Conservation (phyloP, 2,888 invertebrate genomes). For the Latrodectus hesperus region DNA sequence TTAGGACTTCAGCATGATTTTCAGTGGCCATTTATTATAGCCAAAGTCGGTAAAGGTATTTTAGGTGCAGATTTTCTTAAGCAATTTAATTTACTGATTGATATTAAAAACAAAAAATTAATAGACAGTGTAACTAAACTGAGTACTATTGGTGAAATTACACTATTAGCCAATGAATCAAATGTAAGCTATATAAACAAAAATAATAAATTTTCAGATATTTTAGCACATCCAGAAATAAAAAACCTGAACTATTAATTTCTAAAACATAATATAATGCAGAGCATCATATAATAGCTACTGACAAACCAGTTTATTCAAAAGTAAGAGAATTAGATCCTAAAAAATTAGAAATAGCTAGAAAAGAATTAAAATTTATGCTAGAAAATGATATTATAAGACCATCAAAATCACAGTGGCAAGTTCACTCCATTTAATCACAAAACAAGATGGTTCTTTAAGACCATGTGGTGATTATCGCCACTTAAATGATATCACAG, state of each 20-base stretch:
- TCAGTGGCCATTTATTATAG: no score
- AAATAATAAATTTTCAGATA: no score
- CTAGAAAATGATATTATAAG: neutral
- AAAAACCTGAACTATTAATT: no score
- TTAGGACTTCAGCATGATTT: no score
- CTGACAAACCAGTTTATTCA: no score
- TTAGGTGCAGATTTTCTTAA: conserved; percentile 68
- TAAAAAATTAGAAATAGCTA: conserved; percentile 9
- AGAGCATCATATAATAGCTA: no score
- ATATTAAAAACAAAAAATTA: conserved; percentile 11
- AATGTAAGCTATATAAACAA: neutral
- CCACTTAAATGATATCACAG: conserved; percentile 28
- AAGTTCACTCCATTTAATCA: conserved; percentile 42
- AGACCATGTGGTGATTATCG: conserved; percentile 39
- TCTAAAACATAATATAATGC: no score
- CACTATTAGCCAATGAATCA: conserved; percentile 4
- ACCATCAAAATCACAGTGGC: neutral
- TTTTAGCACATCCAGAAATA: neutral
- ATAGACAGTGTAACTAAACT: conserved; percentile 26
- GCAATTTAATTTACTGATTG: conserved; percentile 20
- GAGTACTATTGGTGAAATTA: conserved; percentile 19
- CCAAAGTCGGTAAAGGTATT: conserved; percentile 19
- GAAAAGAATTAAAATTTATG: conserved; percentile 27
- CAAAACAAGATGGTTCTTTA: conserved; percentile 26
- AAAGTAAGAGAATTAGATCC: neutral